Percentiles rank a stretch among this genome's conserved stretches.
Evolutionary conservation across 2,113 vertebrate species (phyloP).

Genomic region (Amia ocellicauda): DNA sequence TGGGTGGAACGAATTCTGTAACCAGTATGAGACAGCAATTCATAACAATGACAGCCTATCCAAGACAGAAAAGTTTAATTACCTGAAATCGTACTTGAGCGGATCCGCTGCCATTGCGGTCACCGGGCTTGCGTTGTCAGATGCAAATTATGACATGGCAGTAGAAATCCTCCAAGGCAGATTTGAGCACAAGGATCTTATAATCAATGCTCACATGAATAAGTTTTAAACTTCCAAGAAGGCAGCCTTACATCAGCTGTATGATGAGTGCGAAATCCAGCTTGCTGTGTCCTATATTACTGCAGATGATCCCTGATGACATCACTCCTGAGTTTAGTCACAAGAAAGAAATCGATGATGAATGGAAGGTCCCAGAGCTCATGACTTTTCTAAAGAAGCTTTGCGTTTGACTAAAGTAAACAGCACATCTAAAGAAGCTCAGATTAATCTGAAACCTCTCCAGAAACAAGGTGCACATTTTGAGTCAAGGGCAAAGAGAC

Average conservation of each 20-base stretch:
- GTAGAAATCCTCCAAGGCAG: neutral
- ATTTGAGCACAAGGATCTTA: neutral
- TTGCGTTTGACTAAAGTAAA: neutral
- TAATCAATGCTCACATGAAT: neutral
- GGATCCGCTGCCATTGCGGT: neutral
- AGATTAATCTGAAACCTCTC: neutral
- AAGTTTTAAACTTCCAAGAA: neutral
- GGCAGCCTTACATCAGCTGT: neutral
- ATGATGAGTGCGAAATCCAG: slow-evolving; percentile 27
- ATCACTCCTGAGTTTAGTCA: neutral
- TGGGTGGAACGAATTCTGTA: neutral
- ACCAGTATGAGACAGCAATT: neutral
- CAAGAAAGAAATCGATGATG: neutral
- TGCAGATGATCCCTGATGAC: slow-evolving; percentile 12
- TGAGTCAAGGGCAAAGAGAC: neutral
- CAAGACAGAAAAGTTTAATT: neutral
- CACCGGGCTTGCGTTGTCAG: neutral
- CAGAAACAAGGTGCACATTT: too few relatives aligned
- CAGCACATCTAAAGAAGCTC: neutral
- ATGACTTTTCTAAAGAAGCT: neutral
- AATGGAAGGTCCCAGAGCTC: neutral
- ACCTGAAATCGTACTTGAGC: neutral
- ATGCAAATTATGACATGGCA: neutral
- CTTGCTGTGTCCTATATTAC: neutral
- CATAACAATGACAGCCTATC: neutral